Base-by-base conservation (phyloP, 2,113 vertebrate species). In the Rana temporaria region DNA sequence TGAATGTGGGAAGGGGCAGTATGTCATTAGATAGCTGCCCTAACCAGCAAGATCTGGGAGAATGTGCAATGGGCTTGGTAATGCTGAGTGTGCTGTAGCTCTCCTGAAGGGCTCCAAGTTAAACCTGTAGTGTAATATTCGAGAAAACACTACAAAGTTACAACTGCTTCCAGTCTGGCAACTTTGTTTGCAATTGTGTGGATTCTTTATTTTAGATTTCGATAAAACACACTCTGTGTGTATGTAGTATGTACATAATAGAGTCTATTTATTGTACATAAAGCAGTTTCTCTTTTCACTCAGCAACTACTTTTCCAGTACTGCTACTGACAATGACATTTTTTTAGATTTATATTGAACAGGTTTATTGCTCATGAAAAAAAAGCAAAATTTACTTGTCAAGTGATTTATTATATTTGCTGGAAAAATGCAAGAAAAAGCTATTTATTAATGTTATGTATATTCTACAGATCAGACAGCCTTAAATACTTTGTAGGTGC, bases 201-300 rank as follows among this genome's bases (percentile, higher is more conserved):
- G 72, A 76, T 83, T 76, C 34, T 67, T 63, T 48, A 62, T 48
- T 67, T 75, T 26, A 73, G 32, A 34, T 82, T 82, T 82, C 53
- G 59, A 30, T 76, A 60, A 67, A 34, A 66, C 80, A 82, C 59
- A 75, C 20, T 42, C 57, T 66, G 81, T 67, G 72, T 83, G 64
- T 57, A 52, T 72, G 53, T 65, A 76, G 73, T 63, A 82, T 75
- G 80, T 76, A 83, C 72, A 66, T 83, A 76, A 34, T 65, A 75
- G 65, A 83, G 22, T 83, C 81, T 83, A 76, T 76, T 83, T 76
- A 83, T 76, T 83, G 81, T 83, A 76, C 63, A 83, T 65, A 76
- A 68, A 42, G 71, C 42, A 15, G 62, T 82, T 69, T 15, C 32
- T 34, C 69, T 57, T 82, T 56, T 76, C 81, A 22, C 19, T 38